Evolutionary conservation across 1,140 invertebrate species (phyloP).

Genomic region (Diorhabda elongata): DNA sequence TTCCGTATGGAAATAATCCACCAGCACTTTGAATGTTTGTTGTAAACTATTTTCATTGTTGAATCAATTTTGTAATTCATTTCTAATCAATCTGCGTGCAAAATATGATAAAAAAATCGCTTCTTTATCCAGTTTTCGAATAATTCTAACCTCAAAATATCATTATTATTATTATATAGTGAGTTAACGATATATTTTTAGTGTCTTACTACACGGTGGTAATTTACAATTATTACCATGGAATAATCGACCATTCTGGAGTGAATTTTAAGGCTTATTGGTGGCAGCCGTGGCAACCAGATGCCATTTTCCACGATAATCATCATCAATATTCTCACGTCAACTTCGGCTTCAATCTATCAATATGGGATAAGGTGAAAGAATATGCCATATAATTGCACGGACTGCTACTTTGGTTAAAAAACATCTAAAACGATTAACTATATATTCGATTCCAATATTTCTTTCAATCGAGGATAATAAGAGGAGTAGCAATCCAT

Average conservation of each 20-base stretch:
- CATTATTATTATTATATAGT: too few relatives aligned
- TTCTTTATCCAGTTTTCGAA: not conserved
- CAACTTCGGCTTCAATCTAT: conserved; percentile 70
- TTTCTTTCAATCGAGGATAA: too few relatives aligned
- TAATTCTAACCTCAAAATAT: not conserved
- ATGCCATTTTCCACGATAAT: conserved; percentile 71
- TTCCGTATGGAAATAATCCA: too few relatives aligned
- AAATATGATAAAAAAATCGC: not conserved
- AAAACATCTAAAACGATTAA: too few relatives aligned
- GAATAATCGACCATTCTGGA: conserved; percentile 72
- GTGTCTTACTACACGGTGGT: conserved; percentile 55
- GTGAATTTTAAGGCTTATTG: conserved; percentile 68
- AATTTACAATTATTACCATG: conserved; percentile 68
- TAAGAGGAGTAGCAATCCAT: too few relatives aligned
- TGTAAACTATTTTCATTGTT: too few relatives aligned
- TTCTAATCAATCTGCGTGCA: not conserved
- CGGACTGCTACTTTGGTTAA: too few relatives aligned
- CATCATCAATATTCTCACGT: conserved; percentile 76
- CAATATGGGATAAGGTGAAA: conserved; percentile 62
- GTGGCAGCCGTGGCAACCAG: conserved; percentile 76
- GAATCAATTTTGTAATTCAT: not conserved
- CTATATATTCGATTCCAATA: too few relatives aligned
- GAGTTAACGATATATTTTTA: conserved; percentile 38
- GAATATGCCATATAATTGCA: too few relatives aligned
- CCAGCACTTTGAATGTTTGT: too few relatives aligned